Conservation (phyloP, 2,113 vertebrate genomes). For the Halichoerus grypus region DNA sequence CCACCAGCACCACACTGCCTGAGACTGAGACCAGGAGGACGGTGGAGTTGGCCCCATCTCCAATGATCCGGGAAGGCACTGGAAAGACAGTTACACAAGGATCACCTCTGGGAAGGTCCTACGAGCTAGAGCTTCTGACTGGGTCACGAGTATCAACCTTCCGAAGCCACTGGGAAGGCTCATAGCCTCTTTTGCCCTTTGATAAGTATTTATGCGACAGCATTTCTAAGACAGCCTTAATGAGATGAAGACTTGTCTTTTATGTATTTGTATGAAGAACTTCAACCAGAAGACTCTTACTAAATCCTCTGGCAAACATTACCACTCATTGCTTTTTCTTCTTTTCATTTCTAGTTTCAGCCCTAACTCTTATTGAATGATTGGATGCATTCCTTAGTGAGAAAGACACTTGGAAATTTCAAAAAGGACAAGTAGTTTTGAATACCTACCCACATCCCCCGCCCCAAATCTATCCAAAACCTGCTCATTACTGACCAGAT, state of each 20-base stretch:
- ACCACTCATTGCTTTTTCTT: not conserved
- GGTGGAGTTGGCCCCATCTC: conserved; percentile 96
- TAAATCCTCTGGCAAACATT: not conserved
- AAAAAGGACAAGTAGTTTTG: not conserved
- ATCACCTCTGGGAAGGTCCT: not conserved
- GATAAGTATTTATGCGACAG: conserved; percentile 60
- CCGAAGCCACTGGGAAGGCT: not conserved
- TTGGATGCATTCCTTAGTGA: not conserved
- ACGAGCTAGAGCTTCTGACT: not conserved
- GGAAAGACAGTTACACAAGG: conserved; percentile 68
- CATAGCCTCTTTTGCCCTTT: conserved; percentile 53
- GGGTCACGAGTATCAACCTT: not conserved
- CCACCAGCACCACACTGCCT: conserved; percentile 95
- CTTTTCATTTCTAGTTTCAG: not conserved
- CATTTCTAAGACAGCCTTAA: conserved; percentile 76
- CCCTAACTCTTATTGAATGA: not conserved
- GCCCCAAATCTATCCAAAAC: not conserved
- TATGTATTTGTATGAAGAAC: conserved; percentile 33
- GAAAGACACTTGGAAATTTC: not conserved
- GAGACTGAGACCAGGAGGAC: conserved; percentile 96
- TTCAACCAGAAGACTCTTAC: conserved; percentile 17
- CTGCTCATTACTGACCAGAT: not conserved
- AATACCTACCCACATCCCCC: not conserved
- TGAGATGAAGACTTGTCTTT: conserved; percentile 72
- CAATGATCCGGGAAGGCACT: conserved; percentile 97